These are phyloP conservation scores for Mionectes olivaceus DNA, from an alignment of 2,797 vertebrate genomes.

Conservation along the genomic window DNA sequence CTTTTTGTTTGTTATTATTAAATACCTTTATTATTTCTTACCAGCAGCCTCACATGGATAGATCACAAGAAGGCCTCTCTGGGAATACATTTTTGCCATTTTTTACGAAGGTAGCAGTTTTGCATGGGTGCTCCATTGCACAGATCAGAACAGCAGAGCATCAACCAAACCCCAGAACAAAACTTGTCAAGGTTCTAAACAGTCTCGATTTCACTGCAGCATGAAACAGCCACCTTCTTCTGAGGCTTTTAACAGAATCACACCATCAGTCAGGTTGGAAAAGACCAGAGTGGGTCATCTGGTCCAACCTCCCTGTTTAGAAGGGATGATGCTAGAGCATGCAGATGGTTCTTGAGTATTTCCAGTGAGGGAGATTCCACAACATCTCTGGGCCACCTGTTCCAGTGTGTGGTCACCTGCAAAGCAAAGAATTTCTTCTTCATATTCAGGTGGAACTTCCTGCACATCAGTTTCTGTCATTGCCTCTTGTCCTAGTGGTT, in stretches of 20 bases:
- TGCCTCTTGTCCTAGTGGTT: neutral
- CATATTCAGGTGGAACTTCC: neutral
- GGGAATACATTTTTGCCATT: fast-evolving
- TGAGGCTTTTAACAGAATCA: neutral
- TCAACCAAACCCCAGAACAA: neutral
- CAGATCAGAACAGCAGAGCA: fast-evolving
- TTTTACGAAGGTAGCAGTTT: neutral
- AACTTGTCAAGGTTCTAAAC: neutral
- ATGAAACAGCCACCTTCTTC: fast-evolving
- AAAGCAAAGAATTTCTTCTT: neutral
- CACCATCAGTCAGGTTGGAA: neutral
- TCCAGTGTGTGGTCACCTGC: neutral
- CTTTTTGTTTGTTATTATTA: neutral
- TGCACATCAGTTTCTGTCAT: neutral
- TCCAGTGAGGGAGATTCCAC: neutral
- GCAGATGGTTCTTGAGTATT: neutral
- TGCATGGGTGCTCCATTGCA: fast-evolving
- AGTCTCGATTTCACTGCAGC: fast-evolving
- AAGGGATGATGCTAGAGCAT: neutral
- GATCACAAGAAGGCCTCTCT: neutral
- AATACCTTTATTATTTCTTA: neutral
- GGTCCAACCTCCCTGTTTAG: neutral
- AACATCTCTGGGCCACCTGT: neutral
- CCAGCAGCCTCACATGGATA: neutral
- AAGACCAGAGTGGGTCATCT: neutral